Evolutionary conservation across 1,140 invertebrate genomes (phyloP).

Genomic region (Papilio polyxenes): DNA sequence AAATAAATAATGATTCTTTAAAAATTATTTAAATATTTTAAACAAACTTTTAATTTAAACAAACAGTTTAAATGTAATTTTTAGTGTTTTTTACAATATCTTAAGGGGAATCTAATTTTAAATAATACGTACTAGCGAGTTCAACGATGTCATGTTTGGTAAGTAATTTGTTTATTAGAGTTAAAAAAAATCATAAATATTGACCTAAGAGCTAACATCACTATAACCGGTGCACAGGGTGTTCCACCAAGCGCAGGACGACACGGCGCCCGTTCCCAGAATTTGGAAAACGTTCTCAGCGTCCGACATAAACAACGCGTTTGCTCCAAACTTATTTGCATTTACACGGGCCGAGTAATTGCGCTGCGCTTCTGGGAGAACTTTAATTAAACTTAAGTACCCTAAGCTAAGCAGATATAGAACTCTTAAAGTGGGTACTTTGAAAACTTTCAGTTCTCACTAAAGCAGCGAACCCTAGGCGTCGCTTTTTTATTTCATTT

Average conservation of each 20-base stretch:
- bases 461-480: conserved; percentile 11
- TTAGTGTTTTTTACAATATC: too few species aligned
- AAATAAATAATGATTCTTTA: too few species aligned
- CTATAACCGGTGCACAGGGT: conserved; percentile 30
- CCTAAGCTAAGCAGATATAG: conserved; percentile 71
- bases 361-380: conserved; percentile 76
- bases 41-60: too few species aligned
- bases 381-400: conserved; percentile 77
- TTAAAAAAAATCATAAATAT: not conserved
- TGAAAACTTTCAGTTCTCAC: conserved; percentile 59
- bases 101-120: too few species aligned
- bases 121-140: too few species aligned
- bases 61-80: too few species aligned
- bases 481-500: conserved; percentile 30
- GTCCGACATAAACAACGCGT: conserved; percentile 68
- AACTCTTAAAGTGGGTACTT: conserved; percentile 62
- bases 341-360: conserved; percentile 79
- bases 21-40: too few species aligned
- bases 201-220: conserved; percentile 1
- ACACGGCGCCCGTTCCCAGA: conserved; percentile 35
- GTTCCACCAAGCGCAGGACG: conserved; percentile 25
- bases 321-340: conserved; percentile 77
- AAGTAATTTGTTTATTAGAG: not conserved
- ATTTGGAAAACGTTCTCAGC: conserved; percentile 61
- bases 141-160: not conserved